Base-by-base conservation (phyloP, 2,888 invertebrate species). In the Eristalis intricaria region DNA sequence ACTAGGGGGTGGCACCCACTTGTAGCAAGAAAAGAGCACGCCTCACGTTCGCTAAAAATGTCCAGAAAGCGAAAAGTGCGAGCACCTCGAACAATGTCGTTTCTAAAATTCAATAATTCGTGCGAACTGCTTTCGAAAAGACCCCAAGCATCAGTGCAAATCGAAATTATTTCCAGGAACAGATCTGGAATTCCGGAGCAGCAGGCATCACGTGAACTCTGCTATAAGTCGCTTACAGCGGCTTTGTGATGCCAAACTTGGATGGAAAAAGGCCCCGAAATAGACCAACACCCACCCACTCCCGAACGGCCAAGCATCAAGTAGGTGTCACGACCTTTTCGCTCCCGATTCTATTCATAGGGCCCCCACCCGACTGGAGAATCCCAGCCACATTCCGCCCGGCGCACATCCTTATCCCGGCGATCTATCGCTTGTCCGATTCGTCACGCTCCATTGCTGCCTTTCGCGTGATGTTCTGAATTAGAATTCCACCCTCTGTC, bases 391-490 rank as follows among this genome's bases (percentile, higher is more conserved):
- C 43, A 40, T 40, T n/a, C 43, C 32, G 32, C 32, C 32, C 32
- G 5, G 7, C 10, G 35, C 35, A 50, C 19, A 19, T 50, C 50
- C 19, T 19, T 19, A 68, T 68, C 22, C 32, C 69, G 22, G 3
- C 50, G 2, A 40, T 71, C 71, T 29, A 29, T 29, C 61, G 40
- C 60, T 23, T n/a, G 35, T 50, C 43, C 8, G 23, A 69, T 64
- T 26, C 56, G 70, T 78, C 70, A 78, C 38, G 78, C 78, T 64
- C 38, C 63, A 70, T n/a, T 78, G 29, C 22, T 60, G 10, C 60
- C 23, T 22, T 56, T 65, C n/a, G 68, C 77, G 38, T 69, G 77
- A 35, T 26, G 58, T 1, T 38, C 69, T 0, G 19, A 78, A 70
- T 64, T 78, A 77, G 50, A 63, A 63, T 13, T 3, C 43, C 13